phyloP scores from a whole-genome alignment of 2,797 vertebrate species.

The Cyclopterus lumpus region DNA sequence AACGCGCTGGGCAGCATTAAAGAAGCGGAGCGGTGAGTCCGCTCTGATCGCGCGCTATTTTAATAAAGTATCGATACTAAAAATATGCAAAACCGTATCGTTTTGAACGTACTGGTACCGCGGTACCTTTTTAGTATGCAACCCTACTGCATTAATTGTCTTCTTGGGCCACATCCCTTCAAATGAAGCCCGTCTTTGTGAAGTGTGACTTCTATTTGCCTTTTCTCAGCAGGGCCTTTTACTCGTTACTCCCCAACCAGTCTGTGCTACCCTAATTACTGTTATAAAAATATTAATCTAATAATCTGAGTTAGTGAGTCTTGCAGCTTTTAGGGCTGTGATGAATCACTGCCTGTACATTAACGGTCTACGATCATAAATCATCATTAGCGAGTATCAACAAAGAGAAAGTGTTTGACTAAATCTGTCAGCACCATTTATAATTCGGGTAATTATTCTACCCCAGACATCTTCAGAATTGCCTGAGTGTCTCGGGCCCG shows the following conservation, averaged over 20 bases:
- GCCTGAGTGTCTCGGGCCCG: not conserved
- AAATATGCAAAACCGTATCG: too few relatives aligned
- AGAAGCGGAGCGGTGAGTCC: too few relatives aligned
- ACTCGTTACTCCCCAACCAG: constrained; percentile 30
- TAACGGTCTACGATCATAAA: constrained; percentile 61
- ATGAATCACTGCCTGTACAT: constrained; percentile 65
- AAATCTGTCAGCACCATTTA: constrained; percentile 69
- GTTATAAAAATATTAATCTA: constrained; percentile 69
- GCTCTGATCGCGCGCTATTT: too few relatives aligned
- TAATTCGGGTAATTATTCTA: constrained; percentile 65
- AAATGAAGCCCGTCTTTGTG: constrained; percentile 13
- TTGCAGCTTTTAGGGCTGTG: constrained; percentile 61
- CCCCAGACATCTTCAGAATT: constrained; percentile 28
- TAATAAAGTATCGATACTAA: too few relatives aligned
- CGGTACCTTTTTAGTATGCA: too few relatives aligned
- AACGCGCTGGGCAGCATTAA: too few relatives aligned
- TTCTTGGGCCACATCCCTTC: not conserved
- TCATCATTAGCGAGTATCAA: constrained; percentile 75
- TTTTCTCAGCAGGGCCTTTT: constrained; percentile 18
- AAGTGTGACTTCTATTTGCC: constrained; percentile 38
- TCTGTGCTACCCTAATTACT: constrained; percentile 55
- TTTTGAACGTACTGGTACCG: too few relatives aligned
- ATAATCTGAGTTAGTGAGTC: constrained; percentile 64
- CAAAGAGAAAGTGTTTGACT: constrained; percentile 73
- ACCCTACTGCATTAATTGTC: constrained; percentile 4